Evolutionary conservation across 2,888 invertebrate genomes (phyloP).

Genomic region (Flabesymbios commensalis): DNA sequence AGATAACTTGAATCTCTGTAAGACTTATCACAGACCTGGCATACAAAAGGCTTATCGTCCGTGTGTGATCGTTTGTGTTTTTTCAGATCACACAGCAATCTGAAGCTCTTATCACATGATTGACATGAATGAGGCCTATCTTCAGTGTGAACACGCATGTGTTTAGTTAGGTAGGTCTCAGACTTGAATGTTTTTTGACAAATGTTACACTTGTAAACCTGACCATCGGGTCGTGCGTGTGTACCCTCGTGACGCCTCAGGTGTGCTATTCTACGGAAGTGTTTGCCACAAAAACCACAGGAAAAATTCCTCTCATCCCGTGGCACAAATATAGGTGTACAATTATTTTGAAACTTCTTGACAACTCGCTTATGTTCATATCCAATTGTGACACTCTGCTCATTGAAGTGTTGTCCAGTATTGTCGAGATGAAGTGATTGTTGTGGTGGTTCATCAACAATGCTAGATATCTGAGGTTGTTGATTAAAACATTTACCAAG

Average conservation of each 20-base stretch:
- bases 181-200: slow-evolving; percentile 14
- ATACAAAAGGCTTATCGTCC: slow-evolving; percentile 30
- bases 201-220: slow-evolving; percentile 2
- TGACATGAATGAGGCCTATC: slow-evolving; percentile 28
- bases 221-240: slow-evolving; percentile 8
- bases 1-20: slow-evolving; percentile 33
- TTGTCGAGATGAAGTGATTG: no score
- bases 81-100: slow-evolving; percentile 23
- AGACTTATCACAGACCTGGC: slow-evolving; percentile 30
- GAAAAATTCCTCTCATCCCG: no score
- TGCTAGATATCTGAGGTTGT: no score
- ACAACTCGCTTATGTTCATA: no score
- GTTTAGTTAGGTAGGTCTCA: slow-evolving; percentile 12
- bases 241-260: slow-evolving; percentile 9
- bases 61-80: slow-evolving; percentile 32
- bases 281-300: not conserved
- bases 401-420: no score
- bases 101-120: slow-evolving; percentile 27
- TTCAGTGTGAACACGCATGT: slow-evolving; percentile 24
- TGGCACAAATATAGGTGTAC: no score
- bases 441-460: no score
- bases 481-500: no score
- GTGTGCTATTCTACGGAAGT: not conserved
- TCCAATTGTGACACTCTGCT: no score
- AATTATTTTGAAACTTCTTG: no score